These are phyloP conservation scores for Sicus ferrugineus DNA, from an alignment of 2,888 invertebrate species.

Conservation along the genomic window DNA sequence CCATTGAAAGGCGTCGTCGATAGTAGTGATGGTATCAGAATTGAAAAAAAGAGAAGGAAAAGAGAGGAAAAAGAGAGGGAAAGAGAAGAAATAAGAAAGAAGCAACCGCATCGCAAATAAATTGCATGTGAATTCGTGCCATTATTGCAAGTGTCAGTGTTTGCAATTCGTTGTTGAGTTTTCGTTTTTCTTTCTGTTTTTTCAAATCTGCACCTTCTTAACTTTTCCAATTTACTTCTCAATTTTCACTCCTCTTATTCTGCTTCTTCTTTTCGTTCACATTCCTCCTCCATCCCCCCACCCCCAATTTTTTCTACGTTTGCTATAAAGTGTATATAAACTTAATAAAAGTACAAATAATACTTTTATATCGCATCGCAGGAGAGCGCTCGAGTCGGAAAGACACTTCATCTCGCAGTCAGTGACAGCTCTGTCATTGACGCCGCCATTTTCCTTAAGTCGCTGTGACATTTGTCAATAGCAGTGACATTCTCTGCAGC, in stretches of 20 bases:
- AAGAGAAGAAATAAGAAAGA: background rate
- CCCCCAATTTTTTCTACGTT: background rate
- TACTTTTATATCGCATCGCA: background rate
- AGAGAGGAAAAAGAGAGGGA: background rate
- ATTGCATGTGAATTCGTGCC: background rate
- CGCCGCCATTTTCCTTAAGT: conserved; percentile 21
- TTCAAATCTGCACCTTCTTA: background rate
- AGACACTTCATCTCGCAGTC: background rate
- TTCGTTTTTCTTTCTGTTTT: background rate
- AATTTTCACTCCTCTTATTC: background rate
- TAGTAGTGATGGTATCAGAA: too few species aligned
- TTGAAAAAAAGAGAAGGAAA: background rate
- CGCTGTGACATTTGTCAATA: conserved; percentile 26
- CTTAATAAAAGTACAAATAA: background rate
- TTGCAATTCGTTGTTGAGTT: background rate
- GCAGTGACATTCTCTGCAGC: conserved; percentile 1
- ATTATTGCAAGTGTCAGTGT: conserved; percentile 1
- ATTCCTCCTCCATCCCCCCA: background rate
- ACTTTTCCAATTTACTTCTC: background rate
- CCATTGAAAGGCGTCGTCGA: background rate
- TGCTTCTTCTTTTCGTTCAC: background rate
- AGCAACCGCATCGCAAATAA: background rate
- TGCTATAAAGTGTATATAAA: background rate
- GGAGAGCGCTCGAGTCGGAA: too few species aligned
- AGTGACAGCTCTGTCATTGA: conserved; percentile 8